phyloP scores from a whole-genome alignment of 2,113 vertebrate species.

The Caranx melampygus region DNA sequence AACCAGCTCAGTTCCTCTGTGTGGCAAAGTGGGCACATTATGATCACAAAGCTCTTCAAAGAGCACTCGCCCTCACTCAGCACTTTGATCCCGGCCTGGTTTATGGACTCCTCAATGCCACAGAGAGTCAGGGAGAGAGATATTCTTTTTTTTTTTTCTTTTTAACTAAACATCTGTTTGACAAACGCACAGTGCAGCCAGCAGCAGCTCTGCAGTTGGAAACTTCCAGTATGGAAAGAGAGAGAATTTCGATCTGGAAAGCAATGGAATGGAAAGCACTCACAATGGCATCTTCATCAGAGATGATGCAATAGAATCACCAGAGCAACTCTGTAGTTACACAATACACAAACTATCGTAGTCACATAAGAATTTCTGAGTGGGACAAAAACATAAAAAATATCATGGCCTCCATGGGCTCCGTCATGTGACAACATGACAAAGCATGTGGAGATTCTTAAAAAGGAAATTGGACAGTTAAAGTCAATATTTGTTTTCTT shows the following conservation, averaged over 20 bases:
- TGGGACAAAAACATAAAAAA: conserved; percentile 29
- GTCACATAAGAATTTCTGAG: background rate
- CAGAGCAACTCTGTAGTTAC: conserved; percentile 14
- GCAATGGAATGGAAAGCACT: conserved; percentile 71
- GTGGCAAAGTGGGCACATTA: conserved; percentile 20
- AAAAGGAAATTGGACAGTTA: conserved; percentile 58
- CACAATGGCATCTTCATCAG: conserved; percentile 57
- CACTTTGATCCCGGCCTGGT: conserved; percentile 59
- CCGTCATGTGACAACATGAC: conserved; percentile 34
- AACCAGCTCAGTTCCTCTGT: conserved; percentile 12
- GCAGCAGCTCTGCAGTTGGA: conserved; percentile 63
- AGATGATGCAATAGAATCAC: conserved; percentile 53
- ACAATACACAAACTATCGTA: conserved; percentile 20
- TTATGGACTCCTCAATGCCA: conserved; percentile 51
- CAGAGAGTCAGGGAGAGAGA: conserved; percentile 31
- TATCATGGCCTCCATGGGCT: background rate
- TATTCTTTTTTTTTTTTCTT: conserved; percentile 6
- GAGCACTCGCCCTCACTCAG: conserved; percentile 21
- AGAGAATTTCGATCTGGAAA: conserved; percentile 61
- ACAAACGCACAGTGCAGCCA: conserved; percentile 50
- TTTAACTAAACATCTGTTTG: conserved; percentile 71
- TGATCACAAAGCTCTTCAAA: conserved; percentile 34
- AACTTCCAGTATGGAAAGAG: conserved; percentile 69
- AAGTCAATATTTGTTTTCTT: conserved; percentile 65
- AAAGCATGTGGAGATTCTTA: conserved; percentile 31